Evolutionary conservation across 37 sponge, comb jelly and placozoan species (phyloP).

Genomic region (Geodia barretti): DNA sequence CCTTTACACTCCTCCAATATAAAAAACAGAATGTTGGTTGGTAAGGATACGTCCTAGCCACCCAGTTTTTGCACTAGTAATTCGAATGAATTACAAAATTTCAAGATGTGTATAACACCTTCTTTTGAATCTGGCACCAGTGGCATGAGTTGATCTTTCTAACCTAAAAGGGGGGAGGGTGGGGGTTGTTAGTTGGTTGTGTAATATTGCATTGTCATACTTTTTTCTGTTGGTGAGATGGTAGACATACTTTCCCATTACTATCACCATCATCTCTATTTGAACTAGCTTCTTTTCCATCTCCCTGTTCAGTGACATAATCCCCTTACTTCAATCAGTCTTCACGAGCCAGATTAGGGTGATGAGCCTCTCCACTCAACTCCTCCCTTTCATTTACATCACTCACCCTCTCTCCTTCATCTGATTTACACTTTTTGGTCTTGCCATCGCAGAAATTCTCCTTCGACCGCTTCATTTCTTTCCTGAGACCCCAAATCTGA

Average conservation of each 20-base stretch:
- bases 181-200: not conserved
- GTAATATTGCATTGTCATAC: not conserved
- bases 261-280: no score
- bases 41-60: not conserved
- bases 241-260: not conserved
- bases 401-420: not conserved
- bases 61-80: not conserved
- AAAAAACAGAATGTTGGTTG: slow-evolving; percentile 14
- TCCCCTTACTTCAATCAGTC: no score
- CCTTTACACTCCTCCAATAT: no score
- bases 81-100: not conserved
- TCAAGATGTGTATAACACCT: not conserved
- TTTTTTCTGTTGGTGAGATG: not conserved
- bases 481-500: no score
- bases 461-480: no score
- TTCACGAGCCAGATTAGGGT: no score
- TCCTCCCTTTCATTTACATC: not conserved
- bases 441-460: no score
- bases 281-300: no score
- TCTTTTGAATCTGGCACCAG: not conserved
- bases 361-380: not conserved
- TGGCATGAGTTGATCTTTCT: not conserved
- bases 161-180: not conserved
- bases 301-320: no score
- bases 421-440: no score